phyloP scores from a whole-genome alignment of 2,797 vertebrate species.

The Acrocephalus scirpaceus region DNA sequence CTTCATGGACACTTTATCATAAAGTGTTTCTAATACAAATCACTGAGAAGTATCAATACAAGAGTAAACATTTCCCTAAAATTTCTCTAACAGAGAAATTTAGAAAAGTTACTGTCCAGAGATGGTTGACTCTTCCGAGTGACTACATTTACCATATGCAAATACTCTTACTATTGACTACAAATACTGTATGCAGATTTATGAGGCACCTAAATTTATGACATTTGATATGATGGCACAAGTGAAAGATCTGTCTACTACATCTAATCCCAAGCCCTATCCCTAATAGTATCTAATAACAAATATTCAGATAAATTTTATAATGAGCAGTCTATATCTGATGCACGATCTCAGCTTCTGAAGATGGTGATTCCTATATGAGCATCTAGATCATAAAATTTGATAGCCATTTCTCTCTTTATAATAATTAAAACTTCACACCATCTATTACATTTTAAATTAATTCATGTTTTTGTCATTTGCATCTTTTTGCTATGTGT shows the following conservation, averaged over 20 bases:
- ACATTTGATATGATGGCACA: neutral
- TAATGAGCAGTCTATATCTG: neutral
- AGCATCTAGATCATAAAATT: neutral
- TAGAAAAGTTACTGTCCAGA: neutral
- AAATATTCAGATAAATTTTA: neutral
- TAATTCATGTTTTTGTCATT: neutral
- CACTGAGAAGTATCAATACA: neutral
- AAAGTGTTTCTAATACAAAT: neutral
- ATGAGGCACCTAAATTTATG: neutral
- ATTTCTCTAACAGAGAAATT: neutral
- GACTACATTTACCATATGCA: neutral
- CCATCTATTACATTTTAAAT: neutral
- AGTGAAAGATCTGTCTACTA: neutral
- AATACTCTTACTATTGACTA: neutral
- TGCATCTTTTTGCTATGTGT: neutral
- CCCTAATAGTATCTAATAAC: neutral
- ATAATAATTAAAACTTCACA: neutral
- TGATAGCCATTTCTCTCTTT: neutral
- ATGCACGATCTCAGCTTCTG: neutral
- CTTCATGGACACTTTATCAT: neutral
- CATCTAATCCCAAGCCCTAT: neutral
- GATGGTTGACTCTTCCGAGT: neutral
- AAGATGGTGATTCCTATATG: neutral
- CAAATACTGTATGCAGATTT: neutral
- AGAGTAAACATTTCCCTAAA: neutral